Base-by-base conservation (phyloP, 2,888 invertebrate genomes). In the Tetranychus piercei region DNA sequence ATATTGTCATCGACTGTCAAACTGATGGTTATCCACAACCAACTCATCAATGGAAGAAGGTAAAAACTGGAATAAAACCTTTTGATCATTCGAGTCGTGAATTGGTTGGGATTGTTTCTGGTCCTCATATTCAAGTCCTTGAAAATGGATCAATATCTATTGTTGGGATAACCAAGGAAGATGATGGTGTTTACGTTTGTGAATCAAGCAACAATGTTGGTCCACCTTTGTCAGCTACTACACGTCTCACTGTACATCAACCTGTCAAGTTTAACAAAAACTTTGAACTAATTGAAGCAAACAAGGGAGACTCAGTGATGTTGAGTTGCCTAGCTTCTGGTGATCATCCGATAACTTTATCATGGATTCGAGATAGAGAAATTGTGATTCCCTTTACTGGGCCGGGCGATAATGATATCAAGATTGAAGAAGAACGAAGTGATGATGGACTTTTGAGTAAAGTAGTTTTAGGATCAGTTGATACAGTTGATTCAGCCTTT, bases 141-240 rank as follows among this genome's bases (percentile, higher is more conserved):
- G 93, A 92, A 83, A 95, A 96, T 82, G 96, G 95, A 79, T 93
- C 94, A 74, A 85, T 96, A 77, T 87, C 89, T 76, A 90, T 96
- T 81, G 88, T 89, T 80, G 91, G 92, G 81, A 93, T 94, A 78
- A 91, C 91, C 82, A 94, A 94, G 84, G 89, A 88, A 34, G 94
- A 94, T 81, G 92, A 94, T 84, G 94, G 94, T 43, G 92, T 93
- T 82, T 95, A 94, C 83, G 71, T 79, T 34, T 79, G 79, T 73
- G 78, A 79, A 66, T 78, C 79, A 34, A 67, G 69, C n/a, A 79
- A 79, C 72, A 78, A 78, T 44, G 76, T 79, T 34, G 79, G 79
- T 34, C 76, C 78, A 6, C 78, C 79, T 15, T 73, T 79, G 8
- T 79, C 78, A 66, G 77, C 77, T 75, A 77, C 78, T 4, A 76